Conservation (phyloP, 2,888 invertebrate genomes). For the Lypha dubia region DNA sequence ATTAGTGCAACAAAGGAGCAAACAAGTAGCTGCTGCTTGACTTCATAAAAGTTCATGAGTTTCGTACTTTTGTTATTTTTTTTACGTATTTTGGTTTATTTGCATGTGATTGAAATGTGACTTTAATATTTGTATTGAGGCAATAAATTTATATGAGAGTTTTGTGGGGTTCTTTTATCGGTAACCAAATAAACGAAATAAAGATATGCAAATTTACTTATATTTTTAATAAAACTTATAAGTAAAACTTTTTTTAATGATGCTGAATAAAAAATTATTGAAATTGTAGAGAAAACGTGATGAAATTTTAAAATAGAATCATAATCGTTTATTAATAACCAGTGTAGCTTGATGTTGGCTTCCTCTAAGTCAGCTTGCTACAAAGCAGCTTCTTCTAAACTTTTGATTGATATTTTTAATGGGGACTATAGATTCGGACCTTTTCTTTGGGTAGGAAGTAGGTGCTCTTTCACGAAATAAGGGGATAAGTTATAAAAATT, state of each 20-base stretch:
- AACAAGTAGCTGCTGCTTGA: constrained; percentile 58
- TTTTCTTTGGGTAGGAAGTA: too few species aligned
- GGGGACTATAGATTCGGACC: too few species aligned
- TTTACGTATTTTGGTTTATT: constrained; percentile 71
- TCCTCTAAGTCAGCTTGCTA: too few species aligned
- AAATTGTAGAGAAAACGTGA: constrained; percentile 60
- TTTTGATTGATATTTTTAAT: too few species aligned
- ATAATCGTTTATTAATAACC: constrained; percentile 26
- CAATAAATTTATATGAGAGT: constrained; percentile 76
- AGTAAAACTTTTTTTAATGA: constrained; percentile 51
- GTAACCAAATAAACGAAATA: constrained; percentile 69
- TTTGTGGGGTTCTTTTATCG: constrained; percentile 41
- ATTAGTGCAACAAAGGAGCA: constrained; percentile 13
- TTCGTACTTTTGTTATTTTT: constrained; percentile 36
- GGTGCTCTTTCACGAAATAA: too few species aligned
- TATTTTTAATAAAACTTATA: neutral
- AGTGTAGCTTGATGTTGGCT: constrained; percentile 4
- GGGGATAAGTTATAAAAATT: too few species aligned
- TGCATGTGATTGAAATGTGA: constrained; percentile 81
- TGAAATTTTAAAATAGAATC: constrained; percentile 28
- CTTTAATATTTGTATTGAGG: constrained; percentile 79
- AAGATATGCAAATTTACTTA: constrained; percentile 73
- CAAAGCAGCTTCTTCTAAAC: too few species aligned
- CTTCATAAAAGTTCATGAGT: constrained; percentile 64
- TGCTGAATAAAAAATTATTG: constrained; percentile 35